A percentile compares a stretch with the other conserved stretches of the same genome.
Conservation (phyloP, 2,797 vertebrate genomes). For the Schizopygopsis malacanthus region DNA sequence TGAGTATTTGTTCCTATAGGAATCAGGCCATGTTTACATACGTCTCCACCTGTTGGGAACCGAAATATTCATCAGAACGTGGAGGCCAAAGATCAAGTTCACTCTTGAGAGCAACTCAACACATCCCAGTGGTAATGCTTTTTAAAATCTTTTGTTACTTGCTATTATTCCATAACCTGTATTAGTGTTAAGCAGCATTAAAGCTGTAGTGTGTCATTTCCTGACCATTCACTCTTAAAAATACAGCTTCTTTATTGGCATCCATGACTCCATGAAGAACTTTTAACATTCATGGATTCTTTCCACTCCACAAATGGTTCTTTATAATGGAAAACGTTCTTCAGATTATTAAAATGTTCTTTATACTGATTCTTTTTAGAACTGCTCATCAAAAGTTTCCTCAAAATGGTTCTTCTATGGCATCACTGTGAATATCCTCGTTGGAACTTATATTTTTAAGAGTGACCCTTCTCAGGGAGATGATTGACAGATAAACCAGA, state of each 20-base stretch:
- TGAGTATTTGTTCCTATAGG: not conserved
- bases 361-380: not conserved
- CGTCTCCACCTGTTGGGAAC: not conserved
- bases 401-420: not conserved
- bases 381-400: not conserved
- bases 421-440: not conserved
- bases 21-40: conserved; percentile 4
- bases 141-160: not conserved
- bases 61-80: not conserved
- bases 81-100: not conserved
- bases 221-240: not conserved
- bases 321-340: not conserved
- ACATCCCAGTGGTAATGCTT: not conserved
- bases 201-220: not conserved
- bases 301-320: not conserved
- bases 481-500: not conserved
- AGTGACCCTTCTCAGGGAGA: not conserved
- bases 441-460: not conserved
- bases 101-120: not conserved
- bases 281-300: not conserved
- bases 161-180: not conserved
- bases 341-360: not conserved
- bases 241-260: not conserved
- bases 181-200: not conserved
- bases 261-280: not conserved